phyloP scores from a whole-genome alignment of 2,888 invertebrate genomes.

The Ormyrus rosae region DNA sequence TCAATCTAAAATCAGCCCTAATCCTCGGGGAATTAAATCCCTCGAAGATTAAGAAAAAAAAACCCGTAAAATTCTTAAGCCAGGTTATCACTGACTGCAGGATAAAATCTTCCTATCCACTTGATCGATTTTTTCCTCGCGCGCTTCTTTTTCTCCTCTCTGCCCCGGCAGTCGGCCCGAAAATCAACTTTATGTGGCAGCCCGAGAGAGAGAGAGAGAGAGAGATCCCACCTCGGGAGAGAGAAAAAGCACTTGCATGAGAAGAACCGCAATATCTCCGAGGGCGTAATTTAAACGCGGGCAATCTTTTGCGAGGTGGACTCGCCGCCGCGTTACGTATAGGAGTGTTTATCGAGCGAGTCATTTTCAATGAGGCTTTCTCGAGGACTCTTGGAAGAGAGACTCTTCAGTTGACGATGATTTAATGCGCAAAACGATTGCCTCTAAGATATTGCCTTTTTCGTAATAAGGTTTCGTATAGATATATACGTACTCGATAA shows the following conservation, averaged over 20 bases:
- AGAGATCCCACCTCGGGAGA: neutral
- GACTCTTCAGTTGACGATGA: neutral
- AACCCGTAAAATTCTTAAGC: too few relatives aligned
- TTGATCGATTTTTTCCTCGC: slow-evolving; percentile 36
- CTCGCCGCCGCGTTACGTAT: neutral
- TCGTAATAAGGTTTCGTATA: too few relatives aligned
- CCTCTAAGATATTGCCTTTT: too few relatives aligned
- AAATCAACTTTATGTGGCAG: slow-evolving; percentile 30
- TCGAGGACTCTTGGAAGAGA: neutral
- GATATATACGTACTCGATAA: too few relatives aligned
- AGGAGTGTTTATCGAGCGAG: slow-evolving; percentile 3
- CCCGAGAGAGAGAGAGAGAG: neutral
- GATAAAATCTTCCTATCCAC: slow-evolving; percentile 18
- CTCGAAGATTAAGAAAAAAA: too few relatives aligned
- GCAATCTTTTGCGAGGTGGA: too few relatives aligned
- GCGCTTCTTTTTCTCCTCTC: neutral
- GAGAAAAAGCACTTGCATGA: neutral
- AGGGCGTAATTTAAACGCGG: slow-evolving; percentile 1
- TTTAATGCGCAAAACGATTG: too few relatives aligned
- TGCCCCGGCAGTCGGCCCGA: neutral
- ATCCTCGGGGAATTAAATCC: too few relatives aligned
- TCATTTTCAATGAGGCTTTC: too few relatives aligned
- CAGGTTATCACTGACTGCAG: neutral
- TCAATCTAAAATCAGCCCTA: too few relatives aligned
- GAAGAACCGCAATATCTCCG: neutral